Evolutionary conservation across 2,888 invertebrate genomes (phyloP).

Genomic region (Melieria omissa): DNA sequence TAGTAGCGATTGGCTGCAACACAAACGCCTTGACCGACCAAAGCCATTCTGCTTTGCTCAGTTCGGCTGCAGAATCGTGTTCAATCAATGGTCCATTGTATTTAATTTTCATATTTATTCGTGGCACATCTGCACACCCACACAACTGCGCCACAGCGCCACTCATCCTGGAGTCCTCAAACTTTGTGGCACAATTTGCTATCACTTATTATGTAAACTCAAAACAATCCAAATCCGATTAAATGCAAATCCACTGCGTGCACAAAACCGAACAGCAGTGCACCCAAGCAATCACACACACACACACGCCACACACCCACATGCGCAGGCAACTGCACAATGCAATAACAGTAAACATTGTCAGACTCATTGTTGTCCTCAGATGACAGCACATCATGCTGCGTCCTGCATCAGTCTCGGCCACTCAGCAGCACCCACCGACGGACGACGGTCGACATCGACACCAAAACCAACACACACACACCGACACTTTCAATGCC

Average conservation of each 20-base stretch:
- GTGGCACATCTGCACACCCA: background rate
- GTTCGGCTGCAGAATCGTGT: background rate
- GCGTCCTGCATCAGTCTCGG: too few species aligned
- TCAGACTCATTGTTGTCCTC: conserved; percentile 21
- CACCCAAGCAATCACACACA: background rate
- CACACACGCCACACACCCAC: background rate
- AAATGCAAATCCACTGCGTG: conserved; percentile 25
- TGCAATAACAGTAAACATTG: conserved; percentile 28
- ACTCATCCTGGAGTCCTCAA: background rate
- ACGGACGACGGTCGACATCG: background rate
- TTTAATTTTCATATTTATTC: conserved; percentile 21
- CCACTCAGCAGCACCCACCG: background rate
- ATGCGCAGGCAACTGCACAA: background rate
- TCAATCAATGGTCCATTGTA: conserved; percentile 15
- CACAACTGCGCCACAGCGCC: too few species aligned
- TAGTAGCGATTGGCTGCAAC: too few species aligned
- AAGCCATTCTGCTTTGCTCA: too few species aligned
- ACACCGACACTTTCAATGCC: background rate
- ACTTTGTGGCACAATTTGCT: conserved; percentile 24
- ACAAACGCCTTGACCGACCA: too few species aligned
- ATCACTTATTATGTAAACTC: conserved; percentile 38
- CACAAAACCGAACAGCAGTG: conserved; percentile 11
- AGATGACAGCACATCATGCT: too few species aligned
- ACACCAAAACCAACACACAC: background rate
- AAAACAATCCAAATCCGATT: conserved; percentile 39